Conservation (phyloP, 2,888 invertebrate genomes). For the Stramonita haemastoma region DNA sequence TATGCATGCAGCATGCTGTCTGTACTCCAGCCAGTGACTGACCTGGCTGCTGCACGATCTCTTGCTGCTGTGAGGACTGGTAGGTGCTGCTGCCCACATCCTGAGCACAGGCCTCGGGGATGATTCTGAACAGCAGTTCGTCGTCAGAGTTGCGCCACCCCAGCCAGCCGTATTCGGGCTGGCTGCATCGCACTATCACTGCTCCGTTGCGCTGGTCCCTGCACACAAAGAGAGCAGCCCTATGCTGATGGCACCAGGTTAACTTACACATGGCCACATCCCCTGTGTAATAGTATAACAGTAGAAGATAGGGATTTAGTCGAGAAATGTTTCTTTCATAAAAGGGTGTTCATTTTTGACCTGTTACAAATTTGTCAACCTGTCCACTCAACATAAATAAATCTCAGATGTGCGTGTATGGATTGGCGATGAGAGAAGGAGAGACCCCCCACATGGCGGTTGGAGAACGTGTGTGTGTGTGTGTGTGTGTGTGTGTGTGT, state of each 20-base stretch:
- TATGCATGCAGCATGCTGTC: too few relatives aligned
- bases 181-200: conserved; percentile 94
- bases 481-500: background rate
- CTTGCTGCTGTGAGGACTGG: conserved; percentile 21
- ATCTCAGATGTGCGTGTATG: too few relatives aligned
- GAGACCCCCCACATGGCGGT: too few relatives aligned
- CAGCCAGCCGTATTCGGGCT: conserved; percentile 96
- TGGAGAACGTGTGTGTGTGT: background rate
- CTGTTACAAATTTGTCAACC: too few relatives aligned
- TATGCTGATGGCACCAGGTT: background rate
- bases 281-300: too few relatives aligned
- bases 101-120: conserved; percentile 63
- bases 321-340: too few relatives aligned
- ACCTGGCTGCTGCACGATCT: conserved; percentile 5
- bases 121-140: conserved; percentile 87
- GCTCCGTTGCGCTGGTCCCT: conserved; percentile 92
- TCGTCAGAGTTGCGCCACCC: conserved; percentile 93
- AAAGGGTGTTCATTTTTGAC: too few relatives aligned
- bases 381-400: too few relatives aligned
- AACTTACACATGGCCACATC: background rate
- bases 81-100: conserved; percentile 5
- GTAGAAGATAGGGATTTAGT: too few relatives aligned
- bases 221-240: conserved; percentile 12
- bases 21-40: background rate
- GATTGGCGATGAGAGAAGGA: too few relatives aligned